Conservation (phyloP, 2,113 vertebrate species). For the Anser brachyrhynchus region DNA sequence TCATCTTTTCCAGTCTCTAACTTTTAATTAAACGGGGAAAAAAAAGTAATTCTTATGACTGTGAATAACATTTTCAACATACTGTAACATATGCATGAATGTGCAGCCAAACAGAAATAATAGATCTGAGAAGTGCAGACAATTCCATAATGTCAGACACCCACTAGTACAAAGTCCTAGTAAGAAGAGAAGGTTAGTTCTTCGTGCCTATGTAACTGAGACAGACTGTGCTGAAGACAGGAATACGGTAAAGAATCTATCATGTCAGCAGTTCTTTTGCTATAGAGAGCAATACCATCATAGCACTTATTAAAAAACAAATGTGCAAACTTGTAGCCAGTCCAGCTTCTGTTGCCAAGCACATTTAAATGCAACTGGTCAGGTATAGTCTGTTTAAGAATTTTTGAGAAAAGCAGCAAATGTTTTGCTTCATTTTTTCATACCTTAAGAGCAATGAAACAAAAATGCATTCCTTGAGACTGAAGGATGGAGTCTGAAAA, state of each 20-base stretch:
- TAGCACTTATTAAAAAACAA: neutral
- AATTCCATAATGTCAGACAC: neutral
- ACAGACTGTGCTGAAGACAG: neutral
- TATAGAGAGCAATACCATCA: neutral
- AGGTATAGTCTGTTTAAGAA: neutral
- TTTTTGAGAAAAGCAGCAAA: neutral
- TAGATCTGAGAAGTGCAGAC: neutral
- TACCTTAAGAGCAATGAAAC: neutral
- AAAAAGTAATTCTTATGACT: neutral
- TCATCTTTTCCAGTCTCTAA: neutral
- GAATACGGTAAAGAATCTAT: neutral
- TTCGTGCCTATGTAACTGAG: neutral
- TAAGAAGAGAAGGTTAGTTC: neutral
- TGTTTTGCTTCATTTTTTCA: neutral
- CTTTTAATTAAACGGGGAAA: neutral
- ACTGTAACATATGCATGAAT: neutral
- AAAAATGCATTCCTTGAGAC: neutral
- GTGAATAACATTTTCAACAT: neutral
- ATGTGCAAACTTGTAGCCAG: neutral
- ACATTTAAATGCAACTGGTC: neutral
- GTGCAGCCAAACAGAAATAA: neutral
- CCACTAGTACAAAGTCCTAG: neutral
- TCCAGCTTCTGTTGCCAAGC: neutral
- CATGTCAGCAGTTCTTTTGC: neutral
- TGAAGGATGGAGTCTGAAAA: neutral